Evolutionary conservation across 92 coral and sea anemone genomes (phyloP).

Genomic region (Galaxea fascicularis): DNA sequence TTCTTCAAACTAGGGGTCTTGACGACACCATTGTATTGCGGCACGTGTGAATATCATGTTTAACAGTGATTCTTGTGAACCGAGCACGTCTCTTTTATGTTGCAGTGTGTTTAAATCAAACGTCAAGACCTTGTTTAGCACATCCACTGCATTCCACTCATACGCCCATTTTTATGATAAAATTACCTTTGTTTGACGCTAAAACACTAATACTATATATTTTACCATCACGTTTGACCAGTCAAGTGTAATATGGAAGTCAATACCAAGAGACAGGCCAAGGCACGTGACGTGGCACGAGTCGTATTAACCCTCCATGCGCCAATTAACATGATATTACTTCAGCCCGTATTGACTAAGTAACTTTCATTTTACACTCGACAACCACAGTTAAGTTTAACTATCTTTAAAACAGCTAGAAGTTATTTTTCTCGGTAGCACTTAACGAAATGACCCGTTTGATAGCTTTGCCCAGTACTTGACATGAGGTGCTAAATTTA

Average conservation of each 20-base stretch:
- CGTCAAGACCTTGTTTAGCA: neutral
- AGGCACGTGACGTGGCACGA: constrained; percentile 13
- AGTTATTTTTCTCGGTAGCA: no score
- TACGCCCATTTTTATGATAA: neutral
- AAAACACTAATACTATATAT: constrained; percentile 2
- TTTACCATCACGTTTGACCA: constrained; percentile 25
- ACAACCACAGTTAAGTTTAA: no score
- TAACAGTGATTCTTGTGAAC: constrained; percentile 1
- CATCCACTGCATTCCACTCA: constrained; percentile 27
- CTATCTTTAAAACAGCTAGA: no score
- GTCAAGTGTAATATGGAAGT: constrained; percentile 20
- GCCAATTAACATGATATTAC: neutral
- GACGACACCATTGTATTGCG: neutral
- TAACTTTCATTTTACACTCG: no score
- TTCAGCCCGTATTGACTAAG: no score
- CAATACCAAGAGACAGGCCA: constrained; percentile 1
- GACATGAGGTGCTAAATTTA: no score
- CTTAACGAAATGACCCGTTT: no score
- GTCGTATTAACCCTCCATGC: neutral
- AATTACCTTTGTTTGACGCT: constrained; percentile 9
- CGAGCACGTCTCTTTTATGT: neutral
- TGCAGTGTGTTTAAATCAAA: neutral
- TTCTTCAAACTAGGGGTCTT: neutral
- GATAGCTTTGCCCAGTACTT: no score
- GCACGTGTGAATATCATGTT: constrained; percentile 4